A percentile compares a stretch with the other conserved stretches of the same genome.
These are phyloP conservation scores for Drosophila rellima DNA, from an alignment of 2,888 invertebrate species.

Conservation along the genomic window DNA sequence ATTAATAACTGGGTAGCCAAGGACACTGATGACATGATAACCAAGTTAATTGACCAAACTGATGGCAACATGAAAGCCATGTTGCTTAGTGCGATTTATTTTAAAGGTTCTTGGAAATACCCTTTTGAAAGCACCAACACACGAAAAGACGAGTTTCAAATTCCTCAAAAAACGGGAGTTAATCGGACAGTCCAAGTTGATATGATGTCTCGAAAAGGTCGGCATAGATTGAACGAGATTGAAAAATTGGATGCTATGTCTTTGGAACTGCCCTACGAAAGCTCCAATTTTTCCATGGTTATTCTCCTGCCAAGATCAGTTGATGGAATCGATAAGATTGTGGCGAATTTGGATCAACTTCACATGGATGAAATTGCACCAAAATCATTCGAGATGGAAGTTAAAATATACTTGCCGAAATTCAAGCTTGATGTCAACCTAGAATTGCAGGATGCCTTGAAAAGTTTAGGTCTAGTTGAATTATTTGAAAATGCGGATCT, in stretches of 20 bases:
- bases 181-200: background rate
- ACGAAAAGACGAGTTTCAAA: background rate
- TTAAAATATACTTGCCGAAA: background rate
- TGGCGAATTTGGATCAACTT: background rate
- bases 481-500: background rate
- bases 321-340: background rate
- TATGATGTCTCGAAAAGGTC: background rate
- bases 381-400: background rate
- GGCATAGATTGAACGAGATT: background rate
- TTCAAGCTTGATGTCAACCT: background rate
- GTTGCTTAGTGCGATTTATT: background rate
- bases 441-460: background rate
- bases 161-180: background rate
- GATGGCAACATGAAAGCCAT: background rate
- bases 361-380: background rate
- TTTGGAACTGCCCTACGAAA: background rate
- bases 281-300: background rate
- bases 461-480: background rate
- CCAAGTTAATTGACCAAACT: conserved; percentile 4
- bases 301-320: background rate
- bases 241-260: background rate
- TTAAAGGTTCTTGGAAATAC: background rate
- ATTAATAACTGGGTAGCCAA: conserved; percentile 4
- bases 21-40: background rate
- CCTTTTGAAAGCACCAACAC: background rate